Evolutionary conservation across 2,113 vertebrate species (phyloP), one percentile per base, ranked within the genome.

Genomic region (Chitala chitala): DNA sequence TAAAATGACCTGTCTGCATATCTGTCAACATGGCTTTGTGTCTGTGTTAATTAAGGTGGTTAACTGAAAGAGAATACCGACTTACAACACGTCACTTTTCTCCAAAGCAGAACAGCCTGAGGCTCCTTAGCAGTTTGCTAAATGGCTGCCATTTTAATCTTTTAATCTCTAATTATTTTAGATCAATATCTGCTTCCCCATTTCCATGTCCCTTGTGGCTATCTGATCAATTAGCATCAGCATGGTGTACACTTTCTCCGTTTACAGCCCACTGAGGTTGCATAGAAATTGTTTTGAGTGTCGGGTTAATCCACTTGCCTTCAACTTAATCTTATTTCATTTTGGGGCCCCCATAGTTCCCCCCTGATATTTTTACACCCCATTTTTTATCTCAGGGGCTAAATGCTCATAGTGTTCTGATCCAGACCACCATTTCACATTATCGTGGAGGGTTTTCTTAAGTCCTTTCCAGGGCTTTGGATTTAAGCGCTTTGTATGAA

Each of bases 401-500:
- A 44, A 59, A 42, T 10, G 24, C 44, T 17, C 54, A 59, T 8
- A 8, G 31, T 5, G 12, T 26, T 24, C 1, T 42, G 29, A 3
- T 15, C 48, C 24, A 17, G 7, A 40, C 36, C 55, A 20, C 1
- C 26, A 12, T 9, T 59, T 12, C 24, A 4, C 5, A 3, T 22
- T 59, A 24, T 24, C 24, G 15, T 2, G 66, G 26, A 33, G 54
- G 46, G n/a, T 36, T 71, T 61, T 48, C 20, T 36, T 6, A 22
- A 46, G 29, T 46, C 46, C 55, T 46, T 53, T 24, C 24, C 24
- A 7, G 3, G 24, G 40, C 55, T 48, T 72, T n/a, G 20, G n/a
- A 46, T 24, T 33, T 36, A 61, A 72, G 71, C 38, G 69, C 59
- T 44, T 73, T 68, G 33, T 73, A 17, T 58, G 17, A 48, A 17